Conservation (phyloP, 2,888 invertebrate genomes). For the Rhodophaea formosa region DNA sequence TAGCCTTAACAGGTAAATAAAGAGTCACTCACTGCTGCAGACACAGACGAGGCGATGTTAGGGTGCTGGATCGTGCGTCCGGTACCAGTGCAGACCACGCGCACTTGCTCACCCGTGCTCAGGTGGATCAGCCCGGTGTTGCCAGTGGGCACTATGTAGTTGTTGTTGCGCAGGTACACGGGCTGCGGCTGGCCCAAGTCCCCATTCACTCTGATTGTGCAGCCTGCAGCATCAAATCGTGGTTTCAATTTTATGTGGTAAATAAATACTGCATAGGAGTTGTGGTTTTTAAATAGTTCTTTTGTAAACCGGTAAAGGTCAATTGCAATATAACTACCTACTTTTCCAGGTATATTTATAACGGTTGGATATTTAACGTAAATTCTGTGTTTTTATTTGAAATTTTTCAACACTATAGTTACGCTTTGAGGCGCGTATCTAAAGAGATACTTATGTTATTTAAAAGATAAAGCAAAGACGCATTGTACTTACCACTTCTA, state of each 20-base stretch:
- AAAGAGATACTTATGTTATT: too few relatives aligned
- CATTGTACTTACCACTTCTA: constrained; percentile 49
- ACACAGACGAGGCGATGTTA: constrained; percentile 41
- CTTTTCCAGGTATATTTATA: too few relatives aligned
- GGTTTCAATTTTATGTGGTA: not conserved
- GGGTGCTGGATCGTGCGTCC: constrained; percentile 56
- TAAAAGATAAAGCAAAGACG: too few relatives aligned
- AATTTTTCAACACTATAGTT: too few relatives aligned
- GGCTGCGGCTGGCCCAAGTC: constrained; percentile 82
- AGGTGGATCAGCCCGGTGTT: constrained; percentile 56
- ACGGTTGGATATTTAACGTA: too few relatives aligned
- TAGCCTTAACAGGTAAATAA: too few relatives aligned
- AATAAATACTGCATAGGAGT: too few relatives aligned
- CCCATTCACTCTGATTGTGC: constrained; percentile 67
- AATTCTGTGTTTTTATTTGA: too few relatives aligned
- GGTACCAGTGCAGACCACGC: constrained; percentile 57
- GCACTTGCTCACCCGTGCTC: constrained; percentile 52
- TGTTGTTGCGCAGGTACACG: constrained; percentile 71
- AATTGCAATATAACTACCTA: too few relatives aligned
- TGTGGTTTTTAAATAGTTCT: too few relatives aligned
- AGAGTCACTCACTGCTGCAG: constrained; percentile 48
- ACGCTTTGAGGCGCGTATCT: too few relatives aligned
- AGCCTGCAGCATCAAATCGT: constrained; percentile 42
- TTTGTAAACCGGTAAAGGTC: too few relatives aligned
- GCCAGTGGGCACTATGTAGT: constrained; percentile 51